phyloP scores from a whole-genome alignment of 2,888 invertebrate species.

The Epistrophe eligans region DNA sequence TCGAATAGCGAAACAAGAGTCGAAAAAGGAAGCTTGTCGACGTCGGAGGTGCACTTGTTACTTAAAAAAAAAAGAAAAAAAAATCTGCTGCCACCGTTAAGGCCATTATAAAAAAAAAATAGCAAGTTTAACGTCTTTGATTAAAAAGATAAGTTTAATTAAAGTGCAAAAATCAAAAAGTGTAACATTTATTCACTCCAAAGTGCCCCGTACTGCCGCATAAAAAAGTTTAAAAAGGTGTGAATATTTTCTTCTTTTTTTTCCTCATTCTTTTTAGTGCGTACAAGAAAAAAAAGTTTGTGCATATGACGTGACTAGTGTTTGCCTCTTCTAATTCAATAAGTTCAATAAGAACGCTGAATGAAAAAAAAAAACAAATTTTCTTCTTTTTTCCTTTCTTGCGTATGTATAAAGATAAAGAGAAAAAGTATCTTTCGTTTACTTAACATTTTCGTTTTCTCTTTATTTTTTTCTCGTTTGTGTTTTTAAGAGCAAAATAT shows the following conservation, averaged over 20 bases:
- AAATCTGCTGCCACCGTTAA: constrained; percentile 62
- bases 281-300: constrained; percentile 57
- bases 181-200: neutral
- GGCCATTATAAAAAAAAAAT: constrained; percentile 19
- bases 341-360: constrained; percentile 47
- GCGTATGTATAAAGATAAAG: constrained; percentile 13
- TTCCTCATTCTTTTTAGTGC: constrained; percentile 52
- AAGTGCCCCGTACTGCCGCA: constrained; percentile 4
- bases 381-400: constrained; percentile 45
- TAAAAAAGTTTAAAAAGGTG: constrained; percentile 53
- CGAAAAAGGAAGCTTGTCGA: constrained; percentile 74
- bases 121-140: constrained; percentile 37
- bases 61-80: constrained; percentile 11
- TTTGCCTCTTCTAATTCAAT: constrained; percentile 74
- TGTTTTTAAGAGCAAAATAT: constrained; percentile 34
- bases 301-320: constrained; percentile 71
- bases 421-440: neutral
- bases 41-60: constrained; percentile 76
- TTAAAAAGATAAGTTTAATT: constrained; percentile 37
- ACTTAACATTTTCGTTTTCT: constrained; percentile 2
- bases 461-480: neutral
- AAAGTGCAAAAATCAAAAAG: constrained; percentile 25
- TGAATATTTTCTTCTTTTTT: constrained; percentile 48
- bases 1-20: constrained; percentile 73
- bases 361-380: constrained; percentile 35